Conservation (phyloP, 1,140 invertebrate genomes). For the Tetramorium parvispinum region DNA sequence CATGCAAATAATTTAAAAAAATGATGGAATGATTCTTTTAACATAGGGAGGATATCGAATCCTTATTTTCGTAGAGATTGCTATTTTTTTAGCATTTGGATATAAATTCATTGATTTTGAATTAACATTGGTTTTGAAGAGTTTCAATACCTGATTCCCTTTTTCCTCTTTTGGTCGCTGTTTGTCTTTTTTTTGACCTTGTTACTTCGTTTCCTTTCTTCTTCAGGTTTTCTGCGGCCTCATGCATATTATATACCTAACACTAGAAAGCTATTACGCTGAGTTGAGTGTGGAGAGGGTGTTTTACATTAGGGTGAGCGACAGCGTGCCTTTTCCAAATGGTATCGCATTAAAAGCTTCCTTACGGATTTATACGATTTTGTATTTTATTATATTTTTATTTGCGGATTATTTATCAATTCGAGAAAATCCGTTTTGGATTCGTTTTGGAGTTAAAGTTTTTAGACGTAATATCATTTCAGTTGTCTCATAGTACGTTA, state of each 20-base stretch:
- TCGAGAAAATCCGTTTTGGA: not conserved
- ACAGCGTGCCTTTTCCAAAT: constrained; percentile 12
- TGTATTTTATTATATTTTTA: not conserved
- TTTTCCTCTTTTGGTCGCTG: not conserved
- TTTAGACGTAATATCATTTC: not conserved
- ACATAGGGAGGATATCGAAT: not conserved
- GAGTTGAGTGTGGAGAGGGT: not conserved
- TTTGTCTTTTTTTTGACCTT: not conserved
- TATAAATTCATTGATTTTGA: not conserved
- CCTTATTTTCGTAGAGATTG: not conserved
- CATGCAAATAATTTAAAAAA: too few species aligned
- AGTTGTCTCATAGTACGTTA: not conserved
- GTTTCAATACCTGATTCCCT: not conserved
- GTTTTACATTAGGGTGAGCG: constrained; percentile 34
- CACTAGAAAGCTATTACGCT: constrained; percentile 44
- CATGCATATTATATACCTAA: constrained; percentile 41
- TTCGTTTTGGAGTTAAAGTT: not conserved
- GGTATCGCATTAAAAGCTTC: constrained; percentile 29
- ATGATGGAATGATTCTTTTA: not conserved
- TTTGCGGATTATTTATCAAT: not conserved
- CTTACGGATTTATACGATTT: not conserved
- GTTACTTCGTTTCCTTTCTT: constrained; percentile 10
- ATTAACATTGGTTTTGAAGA: not conserved
- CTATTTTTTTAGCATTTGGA: not conserved
- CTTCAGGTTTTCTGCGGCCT: not conserved